These are phyloP conservation scores for Neomicropteryx cornuta DNA, from an alignment of 1,140 invertebrate species.

Conservation along the genomic window DNA sequence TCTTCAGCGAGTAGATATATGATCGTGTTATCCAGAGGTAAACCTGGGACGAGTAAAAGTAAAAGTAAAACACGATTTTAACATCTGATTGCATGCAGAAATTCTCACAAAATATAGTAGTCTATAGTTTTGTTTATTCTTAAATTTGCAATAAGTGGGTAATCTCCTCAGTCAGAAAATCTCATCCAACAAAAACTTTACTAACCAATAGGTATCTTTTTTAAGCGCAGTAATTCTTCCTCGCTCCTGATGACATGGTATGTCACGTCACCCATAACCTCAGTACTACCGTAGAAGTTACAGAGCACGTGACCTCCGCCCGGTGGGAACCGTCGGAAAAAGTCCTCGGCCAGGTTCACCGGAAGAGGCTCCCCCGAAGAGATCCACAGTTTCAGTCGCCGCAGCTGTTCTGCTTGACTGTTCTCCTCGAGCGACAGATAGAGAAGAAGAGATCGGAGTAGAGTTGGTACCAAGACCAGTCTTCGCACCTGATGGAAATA, in stretches of 20 bases:
- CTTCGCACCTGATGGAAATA: constrained; percentile 50
- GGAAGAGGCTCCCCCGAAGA: constrained; percentile 71
- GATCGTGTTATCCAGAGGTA: constrained; percentile 64
- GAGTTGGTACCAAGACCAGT: constrained; percentile 71
- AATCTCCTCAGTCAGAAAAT: too few relatives aligned
- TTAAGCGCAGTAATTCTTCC: constrained; percentile 46
- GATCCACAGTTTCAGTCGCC: constrained; percentile 61
- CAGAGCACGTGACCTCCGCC: constrained; percentile 49
- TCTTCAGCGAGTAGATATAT: constrained; percentile 68
- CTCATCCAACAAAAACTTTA: constrained; percentile 5
- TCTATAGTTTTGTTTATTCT: too few relatives aligned
- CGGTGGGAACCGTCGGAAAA: constrained; percentile 56
- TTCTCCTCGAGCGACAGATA: constrained; percentile 43
- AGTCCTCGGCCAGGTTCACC: constrained; percentile 53
- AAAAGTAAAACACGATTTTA: too few relatives aligned
- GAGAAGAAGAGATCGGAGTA: constrained; percentile 65
- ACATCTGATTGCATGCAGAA: too few relatives aligned
- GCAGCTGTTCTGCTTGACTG: constrained; percentile 33
- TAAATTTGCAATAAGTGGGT: too few relatives aligned
- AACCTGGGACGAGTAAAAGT: constrained; percentile 31
- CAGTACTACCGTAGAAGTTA: constrained; percentile 86
- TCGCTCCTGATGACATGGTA: constrained; percentile 34
- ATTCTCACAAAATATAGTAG: too few relatives aligned
- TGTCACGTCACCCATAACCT: constrained; percentile 43
- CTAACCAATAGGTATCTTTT: constrained; percentile 72